phyloP scores from a whole-genome alignment of 2,797 vertebrate species.

The Ficedula albicollis region DNA sequence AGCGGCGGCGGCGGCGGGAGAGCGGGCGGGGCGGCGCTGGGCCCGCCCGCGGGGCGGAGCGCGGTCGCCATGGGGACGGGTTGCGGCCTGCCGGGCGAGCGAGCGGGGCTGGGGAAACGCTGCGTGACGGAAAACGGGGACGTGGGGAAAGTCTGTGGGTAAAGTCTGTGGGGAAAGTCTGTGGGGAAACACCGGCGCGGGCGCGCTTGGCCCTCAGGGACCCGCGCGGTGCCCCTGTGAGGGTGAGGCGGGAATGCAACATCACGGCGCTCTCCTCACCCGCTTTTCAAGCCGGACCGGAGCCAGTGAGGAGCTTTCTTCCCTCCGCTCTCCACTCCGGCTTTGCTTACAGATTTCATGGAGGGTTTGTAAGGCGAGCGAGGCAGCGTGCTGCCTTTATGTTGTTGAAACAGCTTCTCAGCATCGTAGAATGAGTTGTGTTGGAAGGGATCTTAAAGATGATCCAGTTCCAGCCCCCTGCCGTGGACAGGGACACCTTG shows the following conservation, averaged over 20 bases:
- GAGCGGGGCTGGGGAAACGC: fast-evolving
- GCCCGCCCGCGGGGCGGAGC: slow-evolving; percentile 39
- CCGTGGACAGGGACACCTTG: neutral
- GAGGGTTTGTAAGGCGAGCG: neutral
- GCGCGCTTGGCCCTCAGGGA: fast-evolving
- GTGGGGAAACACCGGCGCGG: fast-evolving
- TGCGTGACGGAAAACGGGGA: fast-evolving
- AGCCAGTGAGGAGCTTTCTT: neutral
- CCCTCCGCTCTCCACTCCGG: neutral
- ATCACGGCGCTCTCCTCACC: neutral
- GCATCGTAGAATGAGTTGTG: neutral
- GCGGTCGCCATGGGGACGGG: slow-evolving; percentile 1
- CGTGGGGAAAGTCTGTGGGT: neutral
- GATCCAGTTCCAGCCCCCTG: neutral
- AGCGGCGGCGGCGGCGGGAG: neutral
- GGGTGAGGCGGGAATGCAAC: neutral
- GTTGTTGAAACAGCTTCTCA: neutral
- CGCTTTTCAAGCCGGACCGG: fast-evolving
- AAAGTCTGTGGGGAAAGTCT: neutral
- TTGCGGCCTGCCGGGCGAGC: neutral
- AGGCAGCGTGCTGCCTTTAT: neutral
- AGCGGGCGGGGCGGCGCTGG: neutral
- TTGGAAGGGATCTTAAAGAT: neutral
- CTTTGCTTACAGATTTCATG: neutral
- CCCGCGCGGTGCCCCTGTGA: fast-evolving